These are phyloP conservation scores for Brachyhypopomus gauderio DNA, from an alignment of 2,113 vertebrate species.

Conservation along the genomic window DNA sequence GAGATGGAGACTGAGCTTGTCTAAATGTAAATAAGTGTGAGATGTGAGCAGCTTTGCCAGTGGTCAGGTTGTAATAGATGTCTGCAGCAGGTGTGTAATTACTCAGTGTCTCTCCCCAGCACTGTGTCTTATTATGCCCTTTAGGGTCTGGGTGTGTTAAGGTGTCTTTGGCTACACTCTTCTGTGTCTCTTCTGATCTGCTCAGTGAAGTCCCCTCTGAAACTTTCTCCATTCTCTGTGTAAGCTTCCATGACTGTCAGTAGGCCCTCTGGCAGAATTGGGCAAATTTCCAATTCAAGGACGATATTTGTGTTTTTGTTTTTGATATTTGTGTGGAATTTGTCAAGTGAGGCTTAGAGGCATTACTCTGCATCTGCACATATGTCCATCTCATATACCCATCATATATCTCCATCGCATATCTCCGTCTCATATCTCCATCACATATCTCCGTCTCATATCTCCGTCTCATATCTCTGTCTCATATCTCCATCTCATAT, in stretches of 20 bases:
- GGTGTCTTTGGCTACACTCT: constrained; percentile 36
- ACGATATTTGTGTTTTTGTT: not conserved
- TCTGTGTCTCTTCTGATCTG: constrained; percentile 14
- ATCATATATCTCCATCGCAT: too few relatives aligned
- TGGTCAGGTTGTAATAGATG: constrained; percentile 71
- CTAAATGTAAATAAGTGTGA: constrained; percentile 76
- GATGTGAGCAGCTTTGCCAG: constrained; percentile 57
- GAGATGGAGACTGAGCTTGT: constrained; percentile 60
- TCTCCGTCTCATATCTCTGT: not conserved
- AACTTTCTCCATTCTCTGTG: constrained; percentile 22
- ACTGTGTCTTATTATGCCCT: constrained; percentile 70
- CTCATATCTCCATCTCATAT: too few relatives aligned
- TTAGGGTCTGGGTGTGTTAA: constrained; percentile 57
- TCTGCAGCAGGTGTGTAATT: constrained; percentile 70
- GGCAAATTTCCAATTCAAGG: constrained; percentile 10
- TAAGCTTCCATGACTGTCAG: constrained; percentile 16
- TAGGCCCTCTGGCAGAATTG: not conserved
- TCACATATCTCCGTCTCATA: too few relatives aligned
- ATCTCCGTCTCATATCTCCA: not conserved
- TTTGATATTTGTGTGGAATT: not conserved
- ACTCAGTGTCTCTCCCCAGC: constrained; percentile 72
- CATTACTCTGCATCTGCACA: too few relatives aligned
- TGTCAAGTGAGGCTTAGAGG: too few relatives aligned
- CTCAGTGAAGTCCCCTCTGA: constrained; percentile 1
- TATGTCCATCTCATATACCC: too few relatives aligned